Conservation (phyloP, 2,797 vertebrate species). For the Sylvilagus floridanus region DNA sequence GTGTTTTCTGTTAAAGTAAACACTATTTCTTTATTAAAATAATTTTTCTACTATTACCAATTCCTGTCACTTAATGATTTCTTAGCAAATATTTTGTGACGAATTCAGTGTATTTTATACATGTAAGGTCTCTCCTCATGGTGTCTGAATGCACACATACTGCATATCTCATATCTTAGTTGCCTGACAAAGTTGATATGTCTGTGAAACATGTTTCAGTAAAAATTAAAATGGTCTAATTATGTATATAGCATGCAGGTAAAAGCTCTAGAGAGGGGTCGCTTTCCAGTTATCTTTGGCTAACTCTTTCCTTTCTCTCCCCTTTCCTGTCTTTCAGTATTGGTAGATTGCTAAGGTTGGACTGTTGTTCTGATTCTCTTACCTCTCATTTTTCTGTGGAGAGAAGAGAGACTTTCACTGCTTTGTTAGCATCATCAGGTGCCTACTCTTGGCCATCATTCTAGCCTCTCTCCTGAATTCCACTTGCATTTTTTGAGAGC, state of each 20-base stretch:
- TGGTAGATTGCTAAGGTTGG: neutral
- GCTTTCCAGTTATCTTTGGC: neutral
- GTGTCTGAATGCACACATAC: neutral
- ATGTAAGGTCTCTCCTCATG: neutral
- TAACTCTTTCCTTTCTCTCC: neutral
- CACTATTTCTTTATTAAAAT: neutral
- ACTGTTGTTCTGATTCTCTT: neutral
- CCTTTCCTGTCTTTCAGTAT: neutral
- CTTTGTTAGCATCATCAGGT: neutral
- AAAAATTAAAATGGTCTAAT: neutral
- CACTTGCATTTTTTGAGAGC: neutral
- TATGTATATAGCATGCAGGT: neutral
- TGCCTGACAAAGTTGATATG: neutral
- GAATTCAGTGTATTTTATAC: constrained; percentile 50
- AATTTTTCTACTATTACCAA: neutral
- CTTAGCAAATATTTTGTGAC: neutral
- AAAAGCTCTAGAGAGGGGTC: neutral
- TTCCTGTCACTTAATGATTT: constrained; percentile 1
- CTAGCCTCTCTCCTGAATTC: neutral
- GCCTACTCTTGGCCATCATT: neutral
- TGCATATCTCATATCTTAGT: neutral
- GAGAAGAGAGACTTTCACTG: neutral
- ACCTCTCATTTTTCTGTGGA: neutral
- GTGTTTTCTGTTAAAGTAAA: constrained; percentile 13
- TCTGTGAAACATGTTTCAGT: neutral